These are phyloP conservation scores for Spodoptera frugiperda DNA, from an alignment of 1,140 invertebrate species.

Conservation along the genomic window DNA sequence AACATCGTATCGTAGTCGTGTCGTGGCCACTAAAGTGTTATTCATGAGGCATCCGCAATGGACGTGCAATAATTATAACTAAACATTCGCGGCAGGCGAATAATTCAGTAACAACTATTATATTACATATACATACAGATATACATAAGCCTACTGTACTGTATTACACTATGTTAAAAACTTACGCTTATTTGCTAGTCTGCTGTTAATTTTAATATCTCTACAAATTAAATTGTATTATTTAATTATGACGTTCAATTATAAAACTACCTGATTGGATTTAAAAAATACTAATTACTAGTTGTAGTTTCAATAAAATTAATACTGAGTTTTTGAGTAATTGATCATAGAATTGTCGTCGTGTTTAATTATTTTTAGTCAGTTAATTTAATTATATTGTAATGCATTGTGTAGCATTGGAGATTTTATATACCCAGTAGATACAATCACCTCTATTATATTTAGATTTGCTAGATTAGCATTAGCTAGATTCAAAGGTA, in stretches of 20 bases:
- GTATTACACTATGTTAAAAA: conserved; percentile 14
- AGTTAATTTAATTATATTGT: no score
- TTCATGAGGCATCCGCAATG: conserved; percentile 49
- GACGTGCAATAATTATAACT: conserved; percentile 51
- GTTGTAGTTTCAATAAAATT: conserved; percentile 9
- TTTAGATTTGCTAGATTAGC: no score
- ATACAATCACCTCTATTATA: no score
- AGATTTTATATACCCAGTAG: no score
- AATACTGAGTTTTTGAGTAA: no score
- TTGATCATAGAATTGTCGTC: no score
- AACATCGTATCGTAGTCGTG: conserved; percentile 37
- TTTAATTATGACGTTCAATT: background rate
- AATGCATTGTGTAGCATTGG: no score
- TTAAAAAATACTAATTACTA: no score
- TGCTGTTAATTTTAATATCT: background rate
- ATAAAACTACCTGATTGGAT: background rate
- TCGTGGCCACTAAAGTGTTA: conserved; percentile 39
- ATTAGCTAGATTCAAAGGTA: no score
- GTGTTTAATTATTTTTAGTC: no score
- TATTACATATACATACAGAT: background rate
- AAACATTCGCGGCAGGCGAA: conserved; percentile 41
- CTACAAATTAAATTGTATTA: no score
- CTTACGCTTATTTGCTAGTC: background rate
- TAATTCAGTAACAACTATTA: conserved; percentile 29
- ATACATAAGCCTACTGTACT: no score